A percentile compares a stretch with the other conserved stretches of the same genome.
These are phyloP conservation scores for Entomyzon cyanotis DNA, from an alignment of 2,113 vertebrate genomes.

Conservation along the genomic window DNA sequence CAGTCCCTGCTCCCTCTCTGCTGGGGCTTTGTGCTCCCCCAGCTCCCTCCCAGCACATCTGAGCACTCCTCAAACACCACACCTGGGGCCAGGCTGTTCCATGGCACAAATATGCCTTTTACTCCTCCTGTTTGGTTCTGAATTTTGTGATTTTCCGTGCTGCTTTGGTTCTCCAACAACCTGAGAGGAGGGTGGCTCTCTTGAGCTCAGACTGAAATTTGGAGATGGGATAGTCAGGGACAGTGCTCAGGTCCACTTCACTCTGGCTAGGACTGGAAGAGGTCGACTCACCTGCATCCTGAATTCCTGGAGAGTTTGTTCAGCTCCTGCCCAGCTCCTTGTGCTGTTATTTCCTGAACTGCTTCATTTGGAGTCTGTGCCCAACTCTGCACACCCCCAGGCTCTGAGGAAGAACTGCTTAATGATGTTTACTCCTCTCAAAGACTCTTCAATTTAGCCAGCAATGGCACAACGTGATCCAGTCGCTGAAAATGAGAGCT, in stretches of 20 bases:
- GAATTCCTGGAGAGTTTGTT: neutral
- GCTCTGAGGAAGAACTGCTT: neutral
- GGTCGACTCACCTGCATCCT: neutral
- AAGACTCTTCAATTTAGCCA: neutral
- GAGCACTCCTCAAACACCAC: rapidly evolving
- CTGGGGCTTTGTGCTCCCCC: neutral
- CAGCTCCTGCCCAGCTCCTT: neutral
- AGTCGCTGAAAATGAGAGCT: neutral
- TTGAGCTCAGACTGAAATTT: neutral
- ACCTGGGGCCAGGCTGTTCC: neutral
- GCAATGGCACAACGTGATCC: neutral
- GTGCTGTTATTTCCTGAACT: neutral
- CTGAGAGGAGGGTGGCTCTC: neutral
- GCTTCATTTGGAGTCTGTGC: neutral
- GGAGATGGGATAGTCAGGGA: neutral
- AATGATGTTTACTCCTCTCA: neutral
- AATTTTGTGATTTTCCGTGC: neutral
- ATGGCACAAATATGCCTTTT: too few species aligned
- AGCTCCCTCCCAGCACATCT: too few species aligned
- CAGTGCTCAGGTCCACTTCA: neutral
- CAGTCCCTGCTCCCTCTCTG: neutral
- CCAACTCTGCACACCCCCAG: neutral
- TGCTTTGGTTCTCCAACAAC: neutral
- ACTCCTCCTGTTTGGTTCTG: neutral
- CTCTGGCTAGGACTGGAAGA: neutral